Base-by-base conservation (phyloP, 2,113 vertebrate species). In the Microcebus murinus region DNA sequence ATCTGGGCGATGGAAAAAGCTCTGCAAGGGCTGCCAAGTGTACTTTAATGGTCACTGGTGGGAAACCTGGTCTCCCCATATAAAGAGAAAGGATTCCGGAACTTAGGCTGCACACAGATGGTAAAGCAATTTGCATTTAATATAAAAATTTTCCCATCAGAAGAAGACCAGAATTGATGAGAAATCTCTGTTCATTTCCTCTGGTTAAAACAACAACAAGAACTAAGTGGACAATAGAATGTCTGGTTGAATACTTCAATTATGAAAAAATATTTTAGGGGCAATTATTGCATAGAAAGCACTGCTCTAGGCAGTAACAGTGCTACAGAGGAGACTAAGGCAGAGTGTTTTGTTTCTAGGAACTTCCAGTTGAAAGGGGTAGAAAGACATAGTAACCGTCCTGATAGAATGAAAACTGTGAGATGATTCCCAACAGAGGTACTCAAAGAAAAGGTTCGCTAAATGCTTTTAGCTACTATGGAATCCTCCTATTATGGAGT, bases 51-150 rank as follows among this genome's bases (percentile, higher is more conserved):
- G 94, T 87, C 91, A 83, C 11, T 83, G 31, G 48, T 96, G 48
- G 91, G 68, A 95, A 95, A 92, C 68, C 87, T 91, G 63, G 87
- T 73, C 94, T 95, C 52, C 61, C 71, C 65, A 36, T 73, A 55
- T 45, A 59, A 87, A 92, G 94, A 52, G 45, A 90, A 94, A 74
- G 73, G 42, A 74, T 94, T 86, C 86, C n/a, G 3, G 95, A 96
- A 76, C 1, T 82, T 65, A 82, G 12, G 77, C 45, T 70, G 31
- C 50, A 59, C 68, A 83, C 83, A 97, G 74, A 95, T 95, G 95
- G 96, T 55, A 96, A 95, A 97, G 73, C 52, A n/a, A 86, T 97
- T 95, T 87, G 77, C 71, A 93, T 84, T 89, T 90, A 91, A 80
- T 77, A 67, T 87, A 96, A 86, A 61, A 85, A 59, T 87, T 80